phyloP scores from a whole-genome alignment of 2,113 vertebrate species.

The Benitochromis conjunctus region DNA sequence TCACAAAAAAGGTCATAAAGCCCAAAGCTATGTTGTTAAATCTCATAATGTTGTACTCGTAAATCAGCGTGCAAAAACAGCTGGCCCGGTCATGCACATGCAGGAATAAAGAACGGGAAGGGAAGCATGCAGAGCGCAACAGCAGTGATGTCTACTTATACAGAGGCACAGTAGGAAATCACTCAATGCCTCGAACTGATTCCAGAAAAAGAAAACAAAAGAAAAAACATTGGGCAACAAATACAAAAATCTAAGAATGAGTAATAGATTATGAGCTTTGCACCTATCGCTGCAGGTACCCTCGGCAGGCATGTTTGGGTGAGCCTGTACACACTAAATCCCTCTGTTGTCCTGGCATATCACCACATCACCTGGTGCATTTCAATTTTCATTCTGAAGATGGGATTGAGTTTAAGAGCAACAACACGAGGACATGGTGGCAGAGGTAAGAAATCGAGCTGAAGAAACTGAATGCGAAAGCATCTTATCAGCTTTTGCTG shows the following conservation, averaged over 20 bases:
- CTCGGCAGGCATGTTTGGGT: neutral
- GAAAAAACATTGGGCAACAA: neutral
- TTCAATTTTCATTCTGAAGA: neutral
- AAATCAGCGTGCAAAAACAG: conserved; percentile 55
- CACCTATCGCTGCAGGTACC: neutral
- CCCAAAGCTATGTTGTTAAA: conserved; percentile 48
- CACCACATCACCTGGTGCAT: neutral
- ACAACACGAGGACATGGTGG: neutral
- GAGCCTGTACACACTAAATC: neutral
- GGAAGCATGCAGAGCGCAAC: neutral
- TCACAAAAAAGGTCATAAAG: conserved; percentile 56
- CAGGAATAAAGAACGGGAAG: neutral
- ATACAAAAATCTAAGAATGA: neutral
- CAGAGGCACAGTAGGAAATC: neutral
- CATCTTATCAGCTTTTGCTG: neutral
- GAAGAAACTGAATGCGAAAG: neutral
- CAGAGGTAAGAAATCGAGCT: neutral
- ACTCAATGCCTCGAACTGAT: neutral
- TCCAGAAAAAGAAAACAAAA: neutral
- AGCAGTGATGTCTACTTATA: neutral
- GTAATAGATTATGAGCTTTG: neutral
- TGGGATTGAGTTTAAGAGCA: neutral
- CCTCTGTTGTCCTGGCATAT: neutral
- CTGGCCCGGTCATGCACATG: conserved; percentile 7
- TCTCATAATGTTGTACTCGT: conserved; percentile 45